Evolutionary conservation across 2,797 vertebrate genomes (phyloP).

Genomic region (Psittacula derbiana): DNA sequence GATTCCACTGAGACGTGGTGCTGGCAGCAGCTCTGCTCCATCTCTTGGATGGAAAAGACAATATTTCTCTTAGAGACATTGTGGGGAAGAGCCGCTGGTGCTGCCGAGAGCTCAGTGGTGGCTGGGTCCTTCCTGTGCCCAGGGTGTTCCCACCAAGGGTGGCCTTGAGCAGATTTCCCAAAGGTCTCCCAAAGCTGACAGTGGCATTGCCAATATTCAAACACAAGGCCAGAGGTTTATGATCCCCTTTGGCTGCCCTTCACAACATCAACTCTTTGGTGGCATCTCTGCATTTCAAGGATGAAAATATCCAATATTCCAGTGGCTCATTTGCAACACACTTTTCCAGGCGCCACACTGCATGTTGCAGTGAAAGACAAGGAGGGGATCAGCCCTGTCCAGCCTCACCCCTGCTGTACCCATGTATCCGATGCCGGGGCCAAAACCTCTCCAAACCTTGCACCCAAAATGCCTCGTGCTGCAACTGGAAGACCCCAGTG

Average conservation of each 20-base stretch:
- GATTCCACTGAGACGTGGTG: not conserved
- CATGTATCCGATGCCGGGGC: not conserved
- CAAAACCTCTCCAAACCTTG: not conserved
- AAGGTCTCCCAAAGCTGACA: accelerated
- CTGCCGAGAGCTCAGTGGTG: accelerated
- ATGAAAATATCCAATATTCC: not conserved
- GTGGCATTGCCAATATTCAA: too few species aligned
- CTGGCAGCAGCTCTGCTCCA: not conserved
- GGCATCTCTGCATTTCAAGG: not conserved
- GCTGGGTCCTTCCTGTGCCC: accelerated
- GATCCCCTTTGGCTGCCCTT: not conserved
- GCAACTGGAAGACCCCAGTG: not conserved
- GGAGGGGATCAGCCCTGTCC: not conserved
- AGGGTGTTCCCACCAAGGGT: not conserved
- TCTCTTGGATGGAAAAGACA: constrained; percentile 20
- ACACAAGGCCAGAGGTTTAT: not conserved
- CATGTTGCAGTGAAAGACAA: not conserved
- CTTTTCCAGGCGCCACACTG: too few species aligned
- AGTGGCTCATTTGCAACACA: accelerated
- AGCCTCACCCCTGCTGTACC: not conserved
- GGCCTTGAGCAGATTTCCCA: not conserved
- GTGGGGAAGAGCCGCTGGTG: not conserved
- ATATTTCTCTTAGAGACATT: not conserved
- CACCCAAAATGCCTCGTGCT: accelerated
- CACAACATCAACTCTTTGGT: accelerated